These are phyloP conservation scores for Hycleus phaleratus DNA, from an alignment of 1,140 invertebrate species.

Conservation along the genomic window DNA sequence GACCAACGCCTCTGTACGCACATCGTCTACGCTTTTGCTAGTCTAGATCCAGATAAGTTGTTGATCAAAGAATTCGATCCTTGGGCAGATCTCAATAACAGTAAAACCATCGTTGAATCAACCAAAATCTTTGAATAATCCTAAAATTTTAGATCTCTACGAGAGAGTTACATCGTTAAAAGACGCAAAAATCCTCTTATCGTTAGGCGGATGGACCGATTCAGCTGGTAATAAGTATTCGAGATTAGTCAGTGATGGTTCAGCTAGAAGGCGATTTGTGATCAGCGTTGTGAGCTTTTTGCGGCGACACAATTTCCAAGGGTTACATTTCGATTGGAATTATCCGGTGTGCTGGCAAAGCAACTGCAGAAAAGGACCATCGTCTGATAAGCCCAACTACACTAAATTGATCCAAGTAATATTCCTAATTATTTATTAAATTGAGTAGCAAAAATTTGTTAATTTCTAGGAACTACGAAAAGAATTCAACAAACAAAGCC, in stretches of 20 bases:
- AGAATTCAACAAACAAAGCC: slow-evolving; percentile 61
- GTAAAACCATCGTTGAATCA: slow-evolving; percentile 43
- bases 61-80: slow-evolving; percentile 71
- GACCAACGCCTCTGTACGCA: slow-evolving; percentile 77
- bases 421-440: not conserved
- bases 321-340: slow-evolving; percentile 84
- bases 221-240: slow-evolving; percentile 79
- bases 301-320: slow-evolving; percentile 65
- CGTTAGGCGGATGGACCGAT: slow-evolving; percentile 86
- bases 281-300: slow-evolving; percentile 60
- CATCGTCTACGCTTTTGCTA: slow-evolving; percentile 85
- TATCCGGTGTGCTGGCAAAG: slow-evolving; percentile 89
- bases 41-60: slow-evolving; percentile 67
- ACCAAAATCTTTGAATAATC: not conserved
- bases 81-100: slow-evolving; percentile 78
- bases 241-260: slow-evolving; percentile 56
- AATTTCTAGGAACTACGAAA: slow-evolving; percentile 61
- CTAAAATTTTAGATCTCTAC: slow-evolving; percentile 54
- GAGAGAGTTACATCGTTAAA: slow-evolving; percentile 54
- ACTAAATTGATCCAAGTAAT: slow-evolving; percentile 61
- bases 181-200: slow-evolving; percentile 63
- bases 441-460: too few relatives aligned
- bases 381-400: slow-evolving; percentile 69
- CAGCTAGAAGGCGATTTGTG: slow-evolving; percentile 60
- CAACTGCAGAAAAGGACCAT: slow-evolving; percentile 72